phyloP scores from a whole-genome alignment of 1,140 invertebrate genomes.

The Drosophila arizonae region DNA sequence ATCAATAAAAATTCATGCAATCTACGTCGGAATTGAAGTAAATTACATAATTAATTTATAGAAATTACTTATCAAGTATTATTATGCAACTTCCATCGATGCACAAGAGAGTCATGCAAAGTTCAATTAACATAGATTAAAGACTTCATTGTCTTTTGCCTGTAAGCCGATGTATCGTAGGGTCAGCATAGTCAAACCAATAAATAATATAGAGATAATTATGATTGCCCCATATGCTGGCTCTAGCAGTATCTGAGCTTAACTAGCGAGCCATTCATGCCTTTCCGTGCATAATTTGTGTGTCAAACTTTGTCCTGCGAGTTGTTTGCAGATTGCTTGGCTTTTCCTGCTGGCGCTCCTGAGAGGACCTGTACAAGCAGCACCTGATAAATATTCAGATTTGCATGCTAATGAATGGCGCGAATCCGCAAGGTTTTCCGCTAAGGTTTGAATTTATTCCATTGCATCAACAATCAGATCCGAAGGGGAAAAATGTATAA shows the following conservation, averaged over 20 bases:
- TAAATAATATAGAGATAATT: constrained; percentile 6
- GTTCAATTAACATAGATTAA: neutral
- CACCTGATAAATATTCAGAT: constrained; percentile 18
- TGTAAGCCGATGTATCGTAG: no score
- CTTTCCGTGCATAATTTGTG: constrained; percentile 14
- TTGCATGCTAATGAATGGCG: constrained; percentile 22
- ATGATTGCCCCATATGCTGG: neutral
- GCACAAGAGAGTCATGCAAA: no score
- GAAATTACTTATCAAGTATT: no score
- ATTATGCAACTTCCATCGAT: no score
- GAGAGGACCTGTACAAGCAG: neutral
- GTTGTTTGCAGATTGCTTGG: neutral
- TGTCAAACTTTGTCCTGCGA: constrained; percentile 18
- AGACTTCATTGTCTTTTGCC: no score
- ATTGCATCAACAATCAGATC: neutral
- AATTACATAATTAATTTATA: no score
- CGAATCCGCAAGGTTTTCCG: neutral
- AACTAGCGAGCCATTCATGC: neutral
- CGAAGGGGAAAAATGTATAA: neutral
- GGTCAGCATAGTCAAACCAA: no score
- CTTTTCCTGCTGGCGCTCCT: constrained; percentile 5
- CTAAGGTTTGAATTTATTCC: constrained; percentile 15
- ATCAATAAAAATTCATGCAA: no score
- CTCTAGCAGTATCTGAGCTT: neutral
- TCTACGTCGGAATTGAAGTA: no score